These are phyloP conservation scores for Lophochroa leadbeateri DNA, from an alignment of 2,113 vertebrate genomes.

Conservation along the genomic window DNA sequence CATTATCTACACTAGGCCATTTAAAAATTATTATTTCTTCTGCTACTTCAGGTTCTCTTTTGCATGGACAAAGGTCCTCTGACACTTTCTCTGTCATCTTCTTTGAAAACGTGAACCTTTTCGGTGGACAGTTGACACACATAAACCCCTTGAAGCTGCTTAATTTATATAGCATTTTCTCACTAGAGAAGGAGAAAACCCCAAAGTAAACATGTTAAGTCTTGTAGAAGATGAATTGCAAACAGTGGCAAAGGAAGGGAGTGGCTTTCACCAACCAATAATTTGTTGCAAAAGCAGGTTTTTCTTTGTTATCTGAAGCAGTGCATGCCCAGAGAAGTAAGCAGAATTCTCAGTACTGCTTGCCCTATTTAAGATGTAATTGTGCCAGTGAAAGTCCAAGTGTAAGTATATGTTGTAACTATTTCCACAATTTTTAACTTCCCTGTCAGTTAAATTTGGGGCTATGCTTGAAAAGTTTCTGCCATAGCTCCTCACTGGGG, in stretches of 20 bases:
- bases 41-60: neutral
- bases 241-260: conserved; percentile 17
- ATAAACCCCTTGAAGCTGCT: neutral
- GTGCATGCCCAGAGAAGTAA: neutral
- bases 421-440: neutral
- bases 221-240: conserved; percentile 30
- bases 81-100: neutral
- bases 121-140: neutral
- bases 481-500: neutral
- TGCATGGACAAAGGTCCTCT: neutral
- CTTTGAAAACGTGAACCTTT: neutral
- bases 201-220: conserved; percentile 19
- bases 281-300: conserved; percentile 18
- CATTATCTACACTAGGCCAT: neutral
- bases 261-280: conserved; percentile 1
- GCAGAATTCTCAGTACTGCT: neutral
- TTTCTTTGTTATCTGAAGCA: conserved; percentile 20
- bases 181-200: conserved; percentile 8
- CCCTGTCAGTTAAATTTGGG: neutral
- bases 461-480: neutral
- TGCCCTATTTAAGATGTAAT: neutral
- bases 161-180: neutral
- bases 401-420: neutral
- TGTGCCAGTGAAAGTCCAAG: neutral
- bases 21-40: neutral